Percentiles rank a stretch among this genome's conserved stretches.
Conservation (phyloP, 2,113 vertebrate species). For the Gracilinanus agilis region DNA sequence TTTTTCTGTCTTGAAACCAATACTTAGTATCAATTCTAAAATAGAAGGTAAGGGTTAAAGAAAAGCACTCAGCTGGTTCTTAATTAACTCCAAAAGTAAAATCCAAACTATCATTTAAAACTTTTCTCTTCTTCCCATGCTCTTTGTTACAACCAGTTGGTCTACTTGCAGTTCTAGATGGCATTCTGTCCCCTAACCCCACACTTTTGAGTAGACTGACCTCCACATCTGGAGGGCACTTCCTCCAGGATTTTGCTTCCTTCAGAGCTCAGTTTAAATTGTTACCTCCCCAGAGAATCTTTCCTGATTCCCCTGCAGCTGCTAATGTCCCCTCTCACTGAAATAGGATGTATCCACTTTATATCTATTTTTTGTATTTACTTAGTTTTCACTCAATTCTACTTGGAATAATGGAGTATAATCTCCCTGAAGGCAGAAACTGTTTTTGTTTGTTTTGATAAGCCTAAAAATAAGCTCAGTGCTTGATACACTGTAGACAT, state of each 20-base stretch:
- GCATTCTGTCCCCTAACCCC: background rate
- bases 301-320: background rate
- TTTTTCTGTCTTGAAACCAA: too few species aligned
- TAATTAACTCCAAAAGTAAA: background rate
- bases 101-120: background rate
- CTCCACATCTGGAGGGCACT: background rate
- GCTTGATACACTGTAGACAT: background rate
- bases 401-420: background rate
- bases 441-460: background rate
- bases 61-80: background rate
- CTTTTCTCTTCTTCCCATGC: background rate
- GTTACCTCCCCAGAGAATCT: background rate
- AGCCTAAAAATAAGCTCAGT: background rate
- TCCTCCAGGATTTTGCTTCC: background rate
- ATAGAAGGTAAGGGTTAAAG: too few species aligned
- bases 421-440: background rate
- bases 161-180: background rate
- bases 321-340: background rate
- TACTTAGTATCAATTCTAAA: too few species aligned
- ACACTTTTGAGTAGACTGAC: background rate
- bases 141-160: background rate
- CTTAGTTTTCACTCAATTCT: background rate
- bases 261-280: background rate
- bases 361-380: background rate
- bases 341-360: background rate